phyloP scores from a whole-genome alignment of 2,113 vertebrate species.

The Echinops telfairi region DNA sequence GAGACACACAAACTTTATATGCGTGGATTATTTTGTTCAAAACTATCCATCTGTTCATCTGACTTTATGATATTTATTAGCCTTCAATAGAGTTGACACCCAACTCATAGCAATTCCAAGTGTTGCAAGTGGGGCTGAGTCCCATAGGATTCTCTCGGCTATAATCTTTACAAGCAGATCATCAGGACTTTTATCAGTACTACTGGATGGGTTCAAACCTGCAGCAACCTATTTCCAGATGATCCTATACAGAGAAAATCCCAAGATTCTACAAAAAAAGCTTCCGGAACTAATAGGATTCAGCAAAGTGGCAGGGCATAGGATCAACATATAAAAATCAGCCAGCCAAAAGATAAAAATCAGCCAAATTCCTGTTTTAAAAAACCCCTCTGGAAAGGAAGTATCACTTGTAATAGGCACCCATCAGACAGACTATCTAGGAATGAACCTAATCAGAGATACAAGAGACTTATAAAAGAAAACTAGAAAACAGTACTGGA shows the following conservation, averaged over 20 bases:
- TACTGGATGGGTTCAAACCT: background rate
- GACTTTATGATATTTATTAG: background rate
- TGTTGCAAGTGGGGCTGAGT: background rate
- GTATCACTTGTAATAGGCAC: too few relatives aligned
- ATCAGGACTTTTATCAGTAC: background rate
- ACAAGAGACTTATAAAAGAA: too few relatives aligned
- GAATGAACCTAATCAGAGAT: too few relatives aligned
- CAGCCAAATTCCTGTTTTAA: too few relatives aligned
- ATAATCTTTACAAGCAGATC: background rate
- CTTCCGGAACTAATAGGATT: background rate
- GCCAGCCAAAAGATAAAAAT: too few relatives aligned
- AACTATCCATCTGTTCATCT: constrained; percentile 21
- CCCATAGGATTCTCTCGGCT: background rate
- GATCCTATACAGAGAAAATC: too few relatives aligned
- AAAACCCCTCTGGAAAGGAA: too few relatives aligned
- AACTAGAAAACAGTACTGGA: too few relatives aligned
- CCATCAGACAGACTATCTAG: too few relatives aligned
- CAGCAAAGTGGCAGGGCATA: background rate
- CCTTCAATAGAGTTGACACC: background rate
- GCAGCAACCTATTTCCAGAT: background rate
- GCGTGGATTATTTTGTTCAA: background rate
- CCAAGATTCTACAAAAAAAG: too few relatives aligned
- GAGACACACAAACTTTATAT: background rate
- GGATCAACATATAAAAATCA: too few relatives aligned
- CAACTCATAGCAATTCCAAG: background rate